These are phyloP conservation scores for Lasioglossum calceatum DNA, from an alignment of 2,888 invertebrate genomes.

Conservation along the genomic window DNA sequence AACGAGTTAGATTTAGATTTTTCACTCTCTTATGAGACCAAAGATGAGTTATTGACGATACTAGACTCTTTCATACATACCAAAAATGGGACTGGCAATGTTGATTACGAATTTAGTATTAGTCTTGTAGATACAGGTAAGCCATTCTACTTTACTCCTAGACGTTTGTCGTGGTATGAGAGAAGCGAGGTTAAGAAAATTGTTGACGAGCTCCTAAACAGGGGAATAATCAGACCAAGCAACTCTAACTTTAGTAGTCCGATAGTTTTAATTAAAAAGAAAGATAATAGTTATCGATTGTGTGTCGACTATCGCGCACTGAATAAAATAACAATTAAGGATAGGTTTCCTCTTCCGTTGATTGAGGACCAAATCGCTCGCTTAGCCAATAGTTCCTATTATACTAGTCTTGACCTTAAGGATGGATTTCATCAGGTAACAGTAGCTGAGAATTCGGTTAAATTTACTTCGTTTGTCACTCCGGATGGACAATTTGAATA, in stretches of 20 bases:
- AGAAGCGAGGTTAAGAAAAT: too few species aligned
- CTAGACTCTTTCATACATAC: too few species aligned
- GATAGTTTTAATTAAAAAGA: background rate
- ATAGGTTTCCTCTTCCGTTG: slow-evolving; percentile 8
- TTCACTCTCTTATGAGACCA: background rate
- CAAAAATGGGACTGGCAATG: too few species aligned
- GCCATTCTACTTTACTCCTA: too few species aligned
- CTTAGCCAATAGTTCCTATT: background rate
- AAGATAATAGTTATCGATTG: background rate
- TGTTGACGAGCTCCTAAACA: too few species aligned
- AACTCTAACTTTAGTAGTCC: background rate
- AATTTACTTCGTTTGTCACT: slow-evolving; percentile 41
- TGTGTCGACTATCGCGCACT: slow-evolving; percentile 1
- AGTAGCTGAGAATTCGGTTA: background rate
- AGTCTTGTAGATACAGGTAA: too few species aligned
- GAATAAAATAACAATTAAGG: slow-evolving; percentile 8
- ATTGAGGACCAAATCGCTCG: too few species aligned
- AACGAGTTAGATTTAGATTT: background rate
- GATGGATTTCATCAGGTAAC: slow-evolving; percentile 29
- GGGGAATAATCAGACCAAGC: too few species aligned
- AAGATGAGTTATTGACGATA: background rate
- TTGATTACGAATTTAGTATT: too few species aligned
- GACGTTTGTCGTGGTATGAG: too few species aligned
- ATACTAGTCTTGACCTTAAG: slow-evolving; percentile 17
- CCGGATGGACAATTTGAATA: slow-evolving; percentile 27